Evolutionary conservation across 2,797 vertebrate genomes (phyloP), one percentile per base, ranked within the genome.

Genomic region (Acrossocheilus wenchowensis): DNA sequence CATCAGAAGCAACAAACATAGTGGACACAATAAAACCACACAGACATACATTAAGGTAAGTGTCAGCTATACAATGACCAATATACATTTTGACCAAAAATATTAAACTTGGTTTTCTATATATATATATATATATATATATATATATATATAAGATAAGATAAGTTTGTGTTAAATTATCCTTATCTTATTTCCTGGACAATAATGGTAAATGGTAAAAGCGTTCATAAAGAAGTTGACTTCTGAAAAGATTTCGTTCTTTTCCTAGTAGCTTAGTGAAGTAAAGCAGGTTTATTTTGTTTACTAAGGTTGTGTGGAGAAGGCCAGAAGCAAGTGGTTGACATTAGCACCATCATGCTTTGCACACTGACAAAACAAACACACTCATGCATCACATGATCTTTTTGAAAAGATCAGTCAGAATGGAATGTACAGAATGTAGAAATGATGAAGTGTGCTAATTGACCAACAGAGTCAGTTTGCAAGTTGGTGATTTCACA

Each of bases 351-450:
- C 30, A 41, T 64, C 26, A 62, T 9, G 10, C 43, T 66, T 75
- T 50, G 6, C 26, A 75, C 72, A 64, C 19, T 39, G 36, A 15
- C 11, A 54, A 10, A 81, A 68, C 75, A 73, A 41, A 72, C 23
- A 69, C 26, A n/a, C 41, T 48, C 41, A n/a, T 79, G 71, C 62
- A 43, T 50, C 41, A 41, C 41, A 41, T 50, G 39, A 21, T 86
- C 45, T 45, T 11, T 23, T 57, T 50, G 48, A 52, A 39, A 84
- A 30, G 19, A 54, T 64, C 50, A 43, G 77, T 81, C 60, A 72
- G 75, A 83, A 73, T 73, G 39, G 50, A 89, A 89, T 80, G 81
- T 81, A 72, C 64, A 43, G 72, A 89, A 84, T 89, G 62, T 69
- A 87, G 80, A 52, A 87, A 34, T 83, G 5, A 39, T 52, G 60